phyloP scores from a whole-genome alignment of 2,113 vertebrate species.

The Lepisosteus oculatus region DNA sequence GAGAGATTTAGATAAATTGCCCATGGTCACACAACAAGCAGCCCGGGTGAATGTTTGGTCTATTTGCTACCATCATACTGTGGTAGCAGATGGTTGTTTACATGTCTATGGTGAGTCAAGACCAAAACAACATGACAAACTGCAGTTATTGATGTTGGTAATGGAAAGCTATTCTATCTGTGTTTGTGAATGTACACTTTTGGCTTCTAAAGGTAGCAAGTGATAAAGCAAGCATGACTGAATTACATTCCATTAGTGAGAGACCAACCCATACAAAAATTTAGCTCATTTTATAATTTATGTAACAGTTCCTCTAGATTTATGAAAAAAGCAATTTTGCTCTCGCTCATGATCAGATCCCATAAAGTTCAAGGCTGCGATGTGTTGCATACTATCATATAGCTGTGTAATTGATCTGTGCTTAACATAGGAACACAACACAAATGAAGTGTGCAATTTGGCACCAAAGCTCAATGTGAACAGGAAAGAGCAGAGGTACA shows the following conservation, averaged over 20 bases:
- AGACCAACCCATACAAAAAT: not conserved
- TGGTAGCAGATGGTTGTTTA: constrained; percentile 52
- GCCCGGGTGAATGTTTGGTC: constrained; percentile 52
- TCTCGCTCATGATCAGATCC: not conserved
- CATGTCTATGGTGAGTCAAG: constrained; percentile 52
- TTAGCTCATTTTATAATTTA: not conserved
- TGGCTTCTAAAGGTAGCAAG: constrained; percentile 41
- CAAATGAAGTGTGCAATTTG: not conserved
- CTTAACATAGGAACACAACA: not conserved
- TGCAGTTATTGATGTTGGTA: constrained; percentile 58
- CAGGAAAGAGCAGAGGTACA: too few species aligned
- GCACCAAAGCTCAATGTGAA: too few species aligned
- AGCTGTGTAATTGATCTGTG: not conserved
- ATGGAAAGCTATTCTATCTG: constrained; percentile 59
- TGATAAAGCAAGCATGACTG: constrained; percentile 46
- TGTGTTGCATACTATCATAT: not conserved
- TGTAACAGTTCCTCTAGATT: not conserved
- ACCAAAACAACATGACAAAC: constrained; percentile 49
- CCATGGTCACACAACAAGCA: constrained; percentile 58
- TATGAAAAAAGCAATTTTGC: not conserved
- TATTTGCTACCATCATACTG: constrained; percentile 50
- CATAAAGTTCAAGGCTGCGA: not conserved
- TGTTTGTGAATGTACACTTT: constrained; percentile 51
- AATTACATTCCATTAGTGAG: not conserved
- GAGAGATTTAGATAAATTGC: constrained; percentile 95